A percentile compares a stretch with the other conserved stretches of the same genome.
phyloP scores from a whole-genome alignment of 2,113 vertebrate species.

The Ceyx cyanopectus region DNA sequence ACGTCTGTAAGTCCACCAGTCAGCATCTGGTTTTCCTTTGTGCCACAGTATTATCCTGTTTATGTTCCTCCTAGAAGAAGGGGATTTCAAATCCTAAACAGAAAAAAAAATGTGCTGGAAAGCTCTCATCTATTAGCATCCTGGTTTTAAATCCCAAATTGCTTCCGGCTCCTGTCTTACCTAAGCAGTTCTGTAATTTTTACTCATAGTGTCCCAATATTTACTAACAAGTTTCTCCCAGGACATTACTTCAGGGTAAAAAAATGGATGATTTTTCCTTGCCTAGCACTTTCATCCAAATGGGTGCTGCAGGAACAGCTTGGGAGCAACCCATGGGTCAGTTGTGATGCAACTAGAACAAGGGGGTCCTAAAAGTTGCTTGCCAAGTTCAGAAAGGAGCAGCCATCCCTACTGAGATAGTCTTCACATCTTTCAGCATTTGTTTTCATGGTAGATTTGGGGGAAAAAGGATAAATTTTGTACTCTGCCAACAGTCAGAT shows the following conservation, averaged over 20 bases:
- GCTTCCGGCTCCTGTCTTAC: rapidly evolving
- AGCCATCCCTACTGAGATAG: neutral
- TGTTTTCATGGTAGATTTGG: neutral
- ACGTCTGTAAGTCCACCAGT: rapidly evolving
- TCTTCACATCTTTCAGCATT: neutral
- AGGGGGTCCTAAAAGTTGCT: neutral
- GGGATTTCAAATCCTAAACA: neutral
- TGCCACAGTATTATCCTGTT: rapidly evolving
- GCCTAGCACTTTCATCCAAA: neutral
- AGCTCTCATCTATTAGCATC: neutral
- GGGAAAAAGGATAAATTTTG: neutral
- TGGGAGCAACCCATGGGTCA: neutral
- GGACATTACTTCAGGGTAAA: neutral
- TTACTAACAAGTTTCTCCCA: neutral
- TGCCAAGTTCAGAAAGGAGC: neutral
- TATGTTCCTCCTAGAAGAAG: neutral
- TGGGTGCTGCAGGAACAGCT: neutral
- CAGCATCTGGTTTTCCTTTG: neutral
- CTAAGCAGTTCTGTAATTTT: neutral
- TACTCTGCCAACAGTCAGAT: neutral
- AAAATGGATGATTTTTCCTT: neutral
- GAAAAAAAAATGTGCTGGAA: neutral
- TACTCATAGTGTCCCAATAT: rapidly evolving
- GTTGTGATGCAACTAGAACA: neutral
- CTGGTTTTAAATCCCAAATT: neutral